Base-by-base conservation (phyloP, 2,113 vertebrate species). In the Australoheros scitulus region DNA sequence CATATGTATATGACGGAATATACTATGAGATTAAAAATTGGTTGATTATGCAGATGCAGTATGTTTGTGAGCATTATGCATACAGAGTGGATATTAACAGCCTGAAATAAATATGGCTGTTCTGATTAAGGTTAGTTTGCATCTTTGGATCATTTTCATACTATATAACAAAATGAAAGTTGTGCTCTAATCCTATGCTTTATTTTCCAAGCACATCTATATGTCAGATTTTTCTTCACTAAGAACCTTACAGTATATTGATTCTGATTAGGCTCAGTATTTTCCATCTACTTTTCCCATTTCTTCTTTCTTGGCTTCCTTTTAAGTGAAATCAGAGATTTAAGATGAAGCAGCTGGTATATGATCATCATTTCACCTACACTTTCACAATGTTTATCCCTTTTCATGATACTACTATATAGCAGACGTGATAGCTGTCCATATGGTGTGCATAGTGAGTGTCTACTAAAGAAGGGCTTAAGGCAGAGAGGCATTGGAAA, bases 1-100 rank as follows among this genome's bases (percentile, higher is more conserved):
- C 84, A 87, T 87, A 86, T 93, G 91, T 56, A 63, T 38, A 65
- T 38, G 34, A 24, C 55, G 50, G 85, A 89, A 90, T 88, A 75
- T 26, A 77, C 68, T 13, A 7, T 26, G 26, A 72, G 55, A 64
- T 83, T 77, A 63, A 56, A 56, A 88, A 80, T 80, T 61, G 79
- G 58, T 38, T 36, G 63, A 63, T 61, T 57, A 43, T 17, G n/a
- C 26, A 47, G 5, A 32, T 58, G 60, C 11, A 47, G 29, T 22
- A 52, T 72, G 68, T 20, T 43, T 13, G 24, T 74, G 81, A 59
- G 41, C 15, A 52, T 43, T 75, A 80, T 75, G 18, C 24, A 74
- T 20, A 15, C 56, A 29, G 70, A 72, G 43, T 38, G 50, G 36
- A 83, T 77, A 22, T 34, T n/a, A 58, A 64, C 10, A 26, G 36